Conservation (phyloP, 2,113 vertebrate species). For the Calidris pugnax region DNA sequence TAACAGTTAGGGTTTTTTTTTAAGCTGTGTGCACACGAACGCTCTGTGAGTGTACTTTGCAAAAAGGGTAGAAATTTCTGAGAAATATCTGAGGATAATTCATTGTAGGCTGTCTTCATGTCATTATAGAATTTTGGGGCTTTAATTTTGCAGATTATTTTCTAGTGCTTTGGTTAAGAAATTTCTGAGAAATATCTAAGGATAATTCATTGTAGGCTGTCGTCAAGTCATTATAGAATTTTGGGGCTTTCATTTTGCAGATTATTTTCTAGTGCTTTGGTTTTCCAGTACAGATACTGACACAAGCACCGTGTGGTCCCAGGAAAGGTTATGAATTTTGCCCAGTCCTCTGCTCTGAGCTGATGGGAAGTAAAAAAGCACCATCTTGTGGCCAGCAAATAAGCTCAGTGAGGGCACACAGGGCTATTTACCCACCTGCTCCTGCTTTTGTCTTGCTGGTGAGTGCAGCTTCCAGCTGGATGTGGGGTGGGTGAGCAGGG, state of each 20-base stretch:
- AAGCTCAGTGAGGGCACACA: background rate
- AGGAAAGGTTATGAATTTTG: background rate
- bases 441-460: background rate
- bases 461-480: background rate
- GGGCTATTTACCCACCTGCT: too few relatives aligned
- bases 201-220: background rate
- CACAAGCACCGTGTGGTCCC: background rate
- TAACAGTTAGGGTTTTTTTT: background rate
- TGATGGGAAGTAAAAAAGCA: background rate
- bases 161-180: background rate
- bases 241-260: background rate
- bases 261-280: background rate
- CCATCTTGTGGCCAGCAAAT: background rate
- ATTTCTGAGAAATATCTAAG: background rate
- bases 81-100: background rate
- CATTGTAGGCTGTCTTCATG: background rate
- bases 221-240: background rate
- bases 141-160: background rate
- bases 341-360: background rate
- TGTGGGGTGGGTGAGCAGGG: background rate
- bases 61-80: background rate
- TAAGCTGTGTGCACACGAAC: background rate
- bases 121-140: background rate
- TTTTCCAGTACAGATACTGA: background rate
- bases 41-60: background rate